These are phyloP conservation scores for Pyrrhura leucotis DNA, from an alignment of 2,797 vertebrate species.

Conservation along the genomic window DNA sequence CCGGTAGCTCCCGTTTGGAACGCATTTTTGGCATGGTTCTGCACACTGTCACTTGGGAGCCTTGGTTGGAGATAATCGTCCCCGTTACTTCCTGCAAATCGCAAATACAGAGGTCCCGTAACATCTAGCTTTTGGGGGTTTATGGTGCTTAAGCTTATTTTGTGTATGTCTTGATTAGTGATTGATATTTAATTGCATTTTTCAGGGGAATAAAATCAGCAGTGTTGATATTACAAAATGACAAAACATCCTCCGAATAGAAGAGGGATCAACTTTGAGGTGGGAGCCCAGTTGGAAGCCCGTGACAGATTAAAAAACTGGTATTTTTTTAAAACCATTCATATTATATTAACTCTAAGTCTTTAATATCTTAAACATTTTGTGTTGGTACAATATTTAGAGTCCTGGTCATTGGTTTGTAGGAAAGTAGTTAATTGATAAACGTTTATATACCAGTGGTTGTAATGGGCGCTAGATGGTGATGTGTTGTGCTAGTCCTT, in stretches of 20 bases:
- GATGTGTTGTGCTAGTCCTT: background rate
- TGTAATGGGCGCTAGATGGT: background rate
- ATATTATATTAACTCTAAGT: conserved; percentile 66
- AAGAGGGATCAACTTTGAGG: conserved; percentile 93
- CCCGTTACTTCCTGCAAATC: background rate
- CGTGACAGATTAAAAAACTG: conserved; percentile 95
- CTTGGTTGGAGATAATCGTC: background rate
- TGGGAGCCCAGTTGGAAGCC: conserved; percentile 95
- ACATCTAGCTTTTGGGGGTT: conserved; percentile 31
- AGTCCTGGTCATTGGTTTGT: background rate
- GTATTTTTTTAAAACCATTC: conserved; percentile 79
- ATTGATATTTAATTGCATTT: conserved; percentile 80
- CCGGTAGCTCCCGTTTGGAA: background rate
- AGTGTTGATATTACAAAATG: conserved; percentile 85
- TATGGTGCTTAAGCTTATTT: conserved; percentile 54
- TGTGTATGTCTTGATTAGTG: conserved; percentile 67
- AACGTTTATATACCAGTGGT: conserved; percentile 16
- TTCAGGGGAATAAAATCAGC: conserved; percentile 82
- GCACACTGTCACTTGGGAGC: background rate
- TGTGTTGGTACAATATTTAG: conserved; percentile 35
- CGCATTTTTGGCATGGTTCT: background rate
- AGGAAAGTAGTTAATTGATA: conserved; percentile 19
- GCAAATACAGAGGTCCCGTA: background rate
- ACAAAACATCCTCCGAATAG: conserved; percentile 95
- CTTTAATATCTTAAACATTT: conserved; percentile 52